Conservation (phyloP, 2,888 invertebrate species). For the Mermis nigrescens region DNA sequence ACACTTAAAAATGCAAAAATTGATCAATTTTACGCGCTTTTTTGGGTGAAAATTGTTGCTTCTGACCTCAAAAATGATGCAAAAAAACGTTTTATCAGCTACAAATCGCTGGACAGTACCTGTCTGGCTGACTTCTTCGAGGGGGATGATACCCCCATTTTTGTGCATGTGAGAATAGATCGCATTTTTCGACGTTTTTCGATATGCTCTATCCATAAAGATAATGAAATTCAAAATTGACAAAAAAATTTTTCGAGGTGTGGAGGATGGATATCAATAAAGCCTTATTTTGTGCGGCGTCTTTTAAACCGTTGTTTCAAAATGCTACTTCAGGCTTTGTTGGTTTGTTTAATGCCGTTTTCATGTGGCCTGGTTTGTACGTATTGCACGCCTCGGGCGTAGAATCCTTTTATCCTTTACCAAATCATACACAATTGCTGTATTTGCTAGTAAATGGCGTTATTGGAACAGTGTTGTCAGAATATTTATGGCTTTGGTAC, state of each 20-base stretch:
- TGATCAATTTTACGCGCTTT: too few relatives aligned
- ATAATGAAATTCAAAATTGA: neutral
- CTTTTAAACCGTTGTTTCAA: neutral
- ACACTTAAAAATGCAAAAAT: too few relatives aligned
- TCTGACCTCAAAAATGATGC: too few relatives aligned
- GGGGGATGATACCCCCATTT: too few relatives aligned
- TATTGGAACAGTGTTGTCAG: conserved; percentile 70
- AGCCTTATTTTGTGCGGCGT: neutral
- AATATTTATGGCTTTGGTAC: conserved; percentile 78
- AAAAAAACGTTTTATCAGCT: too few relatives aligned
- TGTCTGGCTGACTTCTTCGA: too few relatives aligned
- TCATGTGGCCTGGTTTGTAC: conserved; percentile 74
- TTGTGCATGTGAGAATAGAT: too few relatives aligned
- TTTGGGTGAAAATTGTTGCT: too few relatives aligned
- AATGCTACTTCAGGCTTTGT: conserved; percentile 55
- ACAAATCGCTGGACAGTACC: too few relatives aligned
- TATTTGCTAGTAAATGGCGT: conserved; percentile 63
- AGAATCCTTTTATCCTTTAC: conserved; percentile 61
- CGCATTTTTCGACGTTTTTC: too few relatives aligned
- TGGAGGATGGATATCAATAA: neutral
- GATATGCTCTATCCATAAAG: too few relatives aligned
- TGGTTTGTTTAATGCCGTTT: conserved; percentile 65
- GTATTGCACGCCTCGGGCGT: conserved; percentile 53
- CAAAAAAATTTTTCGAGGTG: neutral
- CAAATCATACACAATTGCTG: conserved; percentile 57